These are phyloP conservation scores for Auanema sp. DNA, from an alignment of 2,888 invertebrate genomes.

Conservation along the genomic window DNA sequence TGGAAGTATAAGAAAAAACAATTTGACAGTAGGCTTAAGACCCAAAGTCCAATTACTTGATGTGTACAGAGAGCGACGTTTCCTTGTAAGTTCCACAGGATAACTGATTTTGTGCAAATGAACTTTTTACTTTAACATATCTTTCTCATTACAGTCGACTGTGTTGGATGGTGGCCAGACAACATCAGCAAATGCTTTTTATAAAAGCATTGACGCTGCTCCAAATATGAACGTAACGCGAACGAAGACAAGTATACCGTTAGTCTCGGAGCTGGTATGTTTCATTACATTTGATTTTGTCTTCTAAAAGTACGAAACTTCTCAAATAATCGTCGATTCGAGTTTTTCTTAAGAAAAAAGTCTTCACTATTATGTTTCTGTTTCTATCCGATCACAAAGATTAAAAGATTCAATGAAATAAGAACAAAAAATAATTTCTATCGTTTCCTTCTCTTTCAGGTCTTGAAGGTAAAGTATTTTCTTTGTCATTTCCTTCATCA, in stretches of 20 bases:
- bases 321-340: too few species aligned
- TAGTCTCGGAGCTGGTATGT: constrained; percentile 98
- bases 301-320: too few species aligned
- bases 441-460: constrained; percentile 17
- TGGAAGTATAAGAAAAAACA: background rate
- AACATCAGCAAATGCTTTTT: constrained; percentile 95
- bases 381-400: too few species aligned
- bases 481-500: too few species aligned
- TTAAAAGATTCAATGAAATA: too few species aligned
- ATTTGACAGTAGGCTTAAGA: background rate
- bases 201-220: constrained; percentile 99
- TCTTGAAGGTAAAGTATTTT: constrained; percentile 18
- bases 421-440: background rate
- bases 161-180: constrained; percentile 68
- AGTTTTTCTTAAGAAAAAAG: background rate
- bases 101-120: constrained; percentile 2
- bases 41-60: constrained; percentile 30
- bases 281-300: constrained; percentile 9
- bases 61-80: constrained; percentile 31
- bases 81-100: constrained; percentile 13
- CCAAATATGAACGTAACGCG: constrained; percentile 86
- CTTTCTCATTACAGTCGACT: constrained; percentile 54
- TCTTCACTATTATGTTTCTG: too few species aligned
- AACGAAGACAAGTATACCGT: constrained; percentile 91
- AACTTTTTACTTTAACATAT: background rate